Percentiles rank a stretch among this genome's conserved stretches.
Conservation (phyloP, 2,797 vertebrate species). For the Schizothorax lantsangensis region DNA sequence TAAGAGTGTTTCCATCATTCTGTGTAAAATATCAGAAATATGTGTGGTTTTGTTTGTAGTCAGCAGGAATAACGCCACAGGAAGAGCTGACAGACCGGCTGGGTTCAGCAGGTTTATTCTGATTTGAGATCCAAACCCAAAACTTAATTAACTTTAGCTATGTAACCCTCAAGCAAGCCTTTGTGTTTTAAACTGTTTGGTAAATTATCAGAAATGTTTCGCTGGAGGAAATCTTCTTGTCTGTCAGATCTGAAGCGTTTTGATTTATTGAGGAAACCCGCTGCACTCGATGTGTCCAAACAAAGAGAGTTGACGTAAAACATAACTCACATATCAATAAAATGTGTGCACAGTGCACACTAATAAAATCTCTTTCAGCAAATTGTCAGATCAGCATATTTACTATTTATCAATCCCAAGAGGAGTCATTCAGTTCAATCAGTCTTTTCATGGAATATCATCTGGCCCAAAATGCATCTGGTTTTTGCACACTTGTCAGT, state of each 20-base stretch:
- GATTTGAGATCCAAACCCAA: slow-evolving; percentile 39
- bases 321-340: not conserved
- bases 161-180: slow-evolving; percentile 49
- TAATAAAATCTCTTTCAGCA: slow-evolving; percentile 18
- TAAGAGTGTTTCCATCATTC: not conserved
- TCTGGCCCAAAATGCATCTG: not conserved
- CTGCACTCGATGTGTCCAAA: slow-evolving; percentile 3
- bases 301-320: not conserved
- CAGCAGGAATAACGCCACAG: not conserved
- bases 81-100: not conserved
- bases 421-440: slow-evolving; percentile 8
- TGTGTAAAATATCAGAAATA: not conserved
- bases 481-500: not conserved
- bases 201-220: slow-evolving; percentile 16
- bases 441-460: not conserved
- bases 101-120: slow-evolving; percentile 22
- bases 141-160: slow-evolving; percentile 48
- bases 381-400: not conserved
- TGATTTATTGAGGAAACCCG: slow-evolving; percentile 25
- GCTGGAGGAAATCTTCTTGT: not conserved
- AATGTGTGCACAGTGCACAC: not conserved
- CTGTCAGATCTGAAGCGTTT: not conserved
- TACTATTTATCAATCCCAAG: not conserved
- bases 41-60: slow-evolving; percentile 31
- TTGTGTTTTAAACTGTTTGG: not conserved